Percentiles rank a stretch among this genome's conserved stretches.
phyloP scores from a whole-genome alignment of 2,797 vertebrate genomes.

The Rhabdophis nuchalis region DNA sequence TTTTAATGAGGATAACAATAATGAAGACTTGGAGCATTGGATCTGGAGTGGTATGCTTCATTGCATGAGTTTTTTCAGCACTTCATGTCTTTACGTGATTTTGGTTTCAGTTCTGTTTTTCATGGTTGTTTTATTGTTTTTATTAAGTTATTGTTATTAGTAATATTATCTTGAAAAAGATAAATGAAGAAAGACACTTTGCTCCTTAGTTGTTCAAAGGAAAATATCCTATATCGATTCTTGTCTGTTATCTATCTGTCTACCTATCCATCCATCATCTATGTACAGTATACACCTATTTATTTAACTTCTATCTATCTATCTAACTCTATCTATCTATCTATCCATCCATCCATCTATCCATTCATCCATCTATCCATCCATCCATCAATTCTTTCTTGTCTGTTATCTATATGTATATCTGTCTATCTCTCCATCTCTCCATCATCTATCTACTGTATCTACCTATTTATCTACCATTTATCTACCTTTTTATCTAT shows the following conservation, averaged over 20 bases:
- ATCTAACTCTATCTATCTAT: neutral
- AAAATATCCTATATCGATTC: neutral
- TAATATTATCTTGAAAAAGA: neutral
- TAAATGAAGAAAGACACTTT: neutral
- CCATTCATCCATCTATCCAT: too few relatives aligned
- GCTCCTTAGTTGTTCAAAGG: neutral
- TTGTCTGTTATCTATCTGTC: neutral
- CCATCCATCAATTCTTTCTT: too few relatives aligned
- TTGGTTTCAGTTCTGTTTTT: neutral
- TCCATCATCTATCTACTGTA: neutral
- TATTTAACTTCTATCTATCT: neutral
- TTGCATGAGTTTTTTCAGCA: neutral
- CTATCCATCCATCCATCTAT: too few relatives aligned
- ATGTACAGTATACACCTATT: too few relatives aligned
- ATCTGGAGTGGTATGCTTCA: neutral
- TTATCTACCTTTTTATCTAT: too few relatives aligned
- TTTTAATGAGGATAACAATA: too few relatives aligned
- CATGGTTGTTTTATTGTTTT: neutral
- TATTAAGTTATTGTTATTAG: neutral
- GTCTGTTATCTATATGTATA: neutral
- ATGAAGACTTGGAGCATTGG: neutral
- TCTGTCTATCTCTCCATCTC: too few relatives aligned
- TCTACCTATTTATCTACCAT: neutral
- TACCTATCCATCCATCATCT: too few relatives aligned
- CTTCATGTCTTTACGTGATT: neutral